A percentile compares a stretch with the other conserved stretches of the same genome.
Conservation (phyloP, 1,140 invertebrate genomes). For the Papilio polytes region DNA sequence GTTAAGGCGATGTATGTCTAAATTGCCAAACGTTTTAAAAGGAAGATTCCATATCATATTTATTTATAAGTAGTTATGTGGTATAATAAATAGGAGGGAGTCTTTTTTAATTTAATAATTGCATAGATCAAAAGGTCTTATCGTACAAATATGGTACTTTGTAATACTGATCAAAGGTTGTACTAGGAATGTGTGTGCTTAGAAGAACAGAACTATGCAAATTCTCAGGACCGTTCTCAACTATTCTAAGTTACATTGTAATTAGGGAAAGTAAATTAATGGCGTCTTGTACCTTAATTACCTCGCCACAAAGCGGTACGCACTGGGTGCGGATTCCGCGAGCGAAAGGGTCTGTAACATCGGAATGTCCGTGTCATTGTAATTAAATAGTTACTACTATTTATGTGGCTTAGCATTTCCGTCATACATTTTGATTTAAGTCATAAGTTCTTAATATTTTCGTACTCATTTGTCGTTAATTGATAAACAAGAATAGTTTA, state of each 20-base stretch:
- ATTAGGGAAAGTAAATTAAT: slow-evolving; percentile 35
- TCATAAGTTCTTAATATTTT: not conserved
- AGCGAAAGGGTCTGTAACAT: not conserved
- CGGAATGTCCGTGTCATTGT: not conserved
- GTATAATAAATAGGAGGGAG: too few species aligned
- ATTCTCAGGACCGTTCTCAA: slow-evolving; percentile 22
- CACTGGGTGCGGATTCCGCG: slow-evolving; percentile 14
- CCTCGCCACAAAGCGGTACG: slow-evolving; percentile 28
- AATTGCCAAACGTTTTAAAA: too few species aligned
- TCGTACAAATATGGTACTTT: not conserved
- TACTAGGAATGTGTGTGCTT: not conserved
- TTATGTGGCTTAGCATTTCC: not conserved
- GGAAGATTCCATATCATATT: too few species aligned
- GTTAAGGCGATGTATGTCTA: too few species aligned
- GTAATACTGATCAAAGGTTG: not conserved
- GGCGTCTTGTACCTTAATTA: slow-evolving; percentile 16
- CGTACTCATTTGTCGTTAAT: not conserved
- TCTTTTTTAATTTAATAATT: too few species aligned
- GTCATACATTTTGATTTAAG: not conserved
- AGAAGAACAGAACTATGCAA: slow-evolving; percentile 18
- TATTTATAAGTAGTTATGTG: too few species aligned
- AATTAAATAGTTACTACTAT: slow-evolving; percentile 21
- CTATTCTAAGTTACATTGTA: slow-evolving; percentile 36
- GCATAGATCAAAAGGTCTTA: not conserved
- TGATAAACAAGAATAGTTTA: too few species aligned